These are phyloP conservation scores for Anagrus nilaparvatae DNA, from an alignment of 1,140 invertebrate species.

Conservation along the genomic window DNA sequence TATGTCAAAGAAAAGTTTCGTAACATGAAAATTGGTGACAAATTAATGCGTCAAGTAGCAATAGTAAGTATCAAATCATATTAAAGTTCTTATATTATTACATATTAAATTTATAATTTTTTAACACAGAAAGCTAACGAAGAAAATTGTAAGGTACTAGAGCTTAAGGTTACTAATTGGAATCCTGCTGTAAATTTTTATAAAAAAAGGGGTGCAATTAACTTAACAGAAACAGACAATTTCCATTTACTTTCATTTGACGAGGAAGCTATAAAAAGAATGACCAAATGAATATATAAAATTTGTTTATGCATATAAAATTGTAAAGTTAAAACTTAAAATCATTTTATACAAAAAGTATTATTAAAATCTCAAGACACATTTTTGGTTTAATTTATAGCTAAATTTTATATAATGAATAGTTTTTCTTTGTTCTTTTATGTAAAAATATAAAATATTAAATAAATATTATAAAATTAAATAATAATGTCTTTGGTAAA, in stretches of 20 bases:
- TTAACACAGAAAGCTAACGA: conserved; percentile 45
- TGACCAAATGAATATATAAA: too few species aligned
- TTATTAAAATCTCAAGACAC: too few species aligned
- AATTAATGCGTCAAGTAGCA: conserved; percentile 11
- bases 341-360: conserved; percentile 17
- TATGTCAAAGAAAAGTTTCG: conserved; percentile 15
- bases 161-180: conserved; percentile 70
- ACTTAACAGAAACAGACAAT: conserved; percentile 54
- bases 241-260: conserved; percentile 52
- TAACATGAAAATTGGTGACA: conserved; percentile 10
- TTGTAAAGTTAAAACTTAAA: too few species aligned
- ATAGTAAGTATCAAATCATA: conserved; percentile 5
- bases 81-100: neutral
- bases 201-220: conserved; percentile 50
- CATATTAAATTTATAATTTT: neutral
- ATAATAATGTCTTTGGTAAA: too few species aligned
- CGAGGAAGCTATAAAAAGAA: conserved; percentile 30
- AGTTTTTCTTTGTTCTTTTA: too few species aligned
- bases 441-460: too few species aligned
- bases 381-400: too few species aligned
- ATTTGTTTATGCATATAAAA: too few species aligned
- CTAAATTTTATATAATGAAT: too few species aligned
- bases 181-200: conserved; percentile 72
- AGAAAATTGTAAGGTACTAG: conserved; percentile 47
- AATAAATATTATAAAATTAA: too few species aligned